Evolutionary conservation across 2,888 invertebrate genomes (phyloP), one percentile per base, ranked within the genome.

Genomic region (Blastobasis adustella): DNA sequence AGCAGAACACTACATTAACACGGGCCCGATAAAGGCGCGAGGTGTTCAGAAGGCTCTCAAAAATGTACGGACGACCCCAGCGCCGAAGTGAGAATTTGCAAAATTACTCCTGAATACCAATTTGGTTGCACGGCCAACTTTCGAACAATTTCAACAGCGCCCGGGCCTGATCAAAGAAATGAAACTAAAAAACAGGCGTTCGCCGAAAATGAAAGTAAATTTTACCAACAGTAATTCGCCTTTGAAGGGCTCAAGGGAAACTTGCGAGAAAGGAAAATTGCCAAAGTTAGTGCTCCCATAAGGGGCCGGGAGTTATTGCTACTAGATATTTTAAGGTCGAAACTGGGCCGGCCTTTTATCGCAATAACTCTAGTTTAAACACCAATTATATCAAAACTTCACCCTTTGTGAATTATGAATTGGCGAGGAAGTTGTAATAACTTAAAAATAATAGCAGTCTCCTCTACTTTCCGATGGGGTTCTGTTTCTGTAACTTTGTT

Each of bases 221-320:
- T 87, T 83, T 82, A 83, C 82, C 83, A 82, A 77, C 79, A 76
- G 80, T 84, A 84, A 86, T 86, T 84, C 81, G 70, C 81, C 82
- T 86, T 87, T 85, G 84, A 84, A 76, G 74, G 79, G 78, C 74
- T 71, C 75, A 58, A 64, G 80, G 69, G 82, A 76, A 75, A 67
- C 66, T 66, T 64, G 54, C 63, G 70, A 72, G 73, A 69, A 82
- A 78, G 79, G 84, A 81, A 86, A 86, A 86, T 87, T 85, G 79
- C 81, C 69, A 85, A 86, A 87, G 85, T 86, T 86, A 82, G 76
- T 78, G 74, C 70, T 76, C 78, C 80, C 82, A 81, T 79, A 84
- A 79, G 82, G 79, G 66, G 71, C 58, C 60, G 65, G 42, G 65
- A 77, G 76, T 76, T 82, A 83, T 76, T 67, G 73, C 73, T 69